These are phyloP conservation scores for Formicarius rufipectus DNA, from an alignment of 2,113 vertebrate genomes.

Conservation along the genomic window DNA sequence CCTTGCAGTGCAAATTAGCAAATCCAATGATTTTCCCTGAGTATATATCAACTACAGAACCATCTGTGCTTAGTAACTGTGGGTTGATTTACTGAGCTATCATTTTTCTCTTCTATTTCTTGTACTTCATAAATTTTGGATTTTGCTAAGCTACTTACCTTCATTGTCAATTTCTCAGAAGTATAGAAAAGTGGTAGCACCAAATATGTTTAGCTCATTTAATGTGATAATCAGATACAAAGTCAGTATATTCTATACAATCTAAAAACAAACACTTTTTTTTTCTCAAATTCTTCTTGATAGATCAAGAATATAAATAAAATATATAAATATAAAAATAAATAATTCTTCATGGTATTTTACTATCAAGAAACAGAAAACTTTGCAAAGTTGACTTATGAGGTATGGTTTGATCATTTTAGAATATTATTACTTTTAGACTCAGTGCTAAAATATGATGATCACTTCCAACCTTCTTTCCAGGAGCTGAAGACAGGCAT, in stretches of 20 bases:
- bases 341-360: not conserved
- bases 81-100: not conserved
- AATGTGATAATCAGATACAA: not conserved
- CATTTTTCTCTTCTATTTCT: constrained; percentile 15
- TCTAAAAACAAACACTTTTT: not conserved
- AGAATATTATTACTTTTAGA: not conserved
- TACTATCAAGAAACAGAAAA: not conserved
- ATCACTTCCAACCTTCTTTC: not conserved
- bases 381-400: not conserved
- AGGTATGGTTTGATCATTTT: not conserved
- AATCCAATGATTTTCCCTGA: not conserved
- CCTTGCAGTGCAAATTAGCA: not conserved
- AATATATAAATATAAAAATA: not conserved
- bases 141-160: not conserved
- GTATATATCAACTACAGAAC: not conserved
- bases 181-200: not conserved
- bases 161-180: not conserved
- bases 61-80: not conserved
- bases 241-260: not conserved
- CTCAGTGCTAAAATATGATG: not conserved
- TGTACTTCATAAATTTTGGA: not conserved
- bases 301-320: too few species aligned
- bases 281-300: not conserved
- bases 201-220: not conserved
- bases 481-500: not conserved